Evolutionary conservation across 2,888 invertebrate genomes (phyloP).

Genomic region (Xiphydria camelus): DNA sequence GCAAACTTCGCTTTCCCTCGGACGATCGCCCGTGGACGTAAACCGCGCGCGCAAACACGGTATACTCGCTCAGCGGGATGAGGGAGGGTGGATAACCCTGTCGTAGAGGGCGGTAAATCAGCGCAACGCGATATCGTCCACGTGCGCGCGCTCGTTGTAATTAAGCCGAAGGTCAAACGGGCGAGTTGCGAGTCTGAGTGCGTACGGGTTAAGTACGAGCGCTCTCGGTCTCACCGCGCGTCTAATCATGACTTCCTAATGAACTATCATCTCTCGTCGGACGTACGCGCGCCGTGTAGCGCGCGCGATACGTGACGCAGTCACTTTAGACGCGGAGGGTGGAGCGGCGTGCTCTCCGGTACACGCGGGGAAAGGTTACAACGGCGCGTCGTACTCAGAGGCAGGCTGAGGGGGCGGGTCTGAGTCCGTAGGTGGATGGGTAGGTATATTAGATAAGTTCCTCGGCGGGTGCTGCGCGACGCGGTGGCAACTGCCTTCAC

Average conservation of each 20-base stretch:
- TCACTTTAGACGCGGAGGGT: conserved; percentile 9
- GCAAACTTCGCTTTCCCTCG: too few relatives aligned
- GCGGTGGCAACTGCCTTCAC: conserved; percentile 33
- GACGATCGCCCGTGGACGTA: too few relatives aligned
- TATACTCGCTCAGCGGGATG: too few relatives aligned
- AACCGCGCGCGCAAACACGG: too few relatives aligned
- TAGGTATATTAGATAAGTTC: conserved; percentile 46
- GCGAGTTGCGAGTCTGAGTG: conserved; percentile 10
- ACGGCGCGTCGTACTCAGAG: too few relatives aligned
- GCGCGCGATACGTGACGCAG: conserved; percentile 8
- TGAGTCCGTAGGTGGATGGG: conserved; percentile 13
- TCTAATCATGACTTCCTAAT: conserved; percentile 16
- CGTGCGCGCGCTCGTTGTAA: background rate
- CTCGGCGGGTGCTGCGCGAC: conserved; percentile 33
- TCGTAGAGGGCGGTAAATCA: too few relatives aligned
- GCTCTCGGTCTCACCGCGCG: conserved; percentile 8
- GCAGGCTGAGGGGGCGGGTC: too few relatives aligned
- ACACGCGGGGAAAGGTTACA: too few relatives aligned
- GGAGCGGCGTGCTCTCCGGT: conserved; percentile 39
- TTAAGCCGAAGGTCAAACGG: conserved; percentile 11
- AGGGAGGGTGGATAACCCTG: too few relatives aligned
- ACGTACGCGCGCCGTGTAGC: too few relatives aligned
- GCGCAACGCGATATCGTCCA: conserved; percentile 2
- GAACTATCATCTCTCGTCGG: conserved; percentile 12
- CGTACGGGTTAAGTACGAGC: conserved; percentile 11